Conservation (phyloP, 2,888 invertebrate species). For the Lomographa bimaculata region DNA sequence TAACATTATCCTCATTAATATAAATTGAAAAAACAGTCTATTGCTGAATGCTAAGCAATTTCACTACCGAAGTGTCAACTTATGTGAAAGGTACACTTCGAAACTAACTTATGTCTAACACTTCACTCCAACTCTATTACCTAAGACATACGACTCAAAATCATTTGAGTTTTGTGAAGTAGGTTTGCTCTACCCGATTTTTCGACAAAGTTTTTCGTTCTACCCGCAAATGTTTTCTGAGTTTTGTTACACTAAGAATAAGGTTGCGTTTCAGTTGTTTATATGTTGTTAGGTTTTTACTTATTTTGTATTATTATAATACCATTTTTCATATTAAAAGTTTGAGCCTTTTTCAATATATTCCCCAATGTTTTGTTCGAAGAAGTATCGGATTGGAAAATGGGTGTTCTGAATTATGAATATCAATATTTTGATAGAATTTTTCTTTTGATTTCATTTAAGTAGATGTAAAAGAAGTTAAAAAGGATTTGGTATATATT, state of each 20-base stretch:
- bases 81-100: constrained; percentile 40
- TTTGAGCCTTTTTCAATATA: constrained; percentile 52
- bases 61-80: constrained; percentile 48
- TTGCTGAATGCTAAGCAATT: constrained; percentile 52
- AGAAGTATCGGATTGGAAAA: constrained; percentile 35
- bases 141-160: constrained; percentile 8
- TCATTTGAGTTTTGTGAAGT: constrained; percentile 1
- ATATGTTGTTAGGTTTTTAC: constrained; percentile 20
- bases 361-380: constrained; percentile 39
- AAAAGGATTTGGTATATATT: no score
- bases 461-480: no score
- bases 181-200: constrained; percentile 8
- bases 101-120: background rate
- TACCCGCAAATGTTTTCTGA: constrained; percentile 2
- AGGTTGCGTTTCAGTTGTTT: constrained; percentile 2
- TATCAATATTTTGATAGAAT: constrained; percentile 31
- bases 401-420: constrained; percentile 33
- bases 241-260: background rate
- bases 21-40: constrained; percentile 53
- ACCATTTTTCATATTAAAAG: constrained; percentile 81
- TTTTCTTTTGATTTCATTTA: constrained; percentile 20
- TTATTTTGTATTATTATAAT: constrained; percentile 66
- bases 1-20: constrained; percentile 53
- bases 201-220: constrained; percentile 20
- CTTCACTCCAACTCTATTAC: background rate